Percentiles rank a stretch among this genome's conserved stretches.
Conservation (phyloP, 2,113 vertebrate genomes). For the Aramus guarauna region DNA sequence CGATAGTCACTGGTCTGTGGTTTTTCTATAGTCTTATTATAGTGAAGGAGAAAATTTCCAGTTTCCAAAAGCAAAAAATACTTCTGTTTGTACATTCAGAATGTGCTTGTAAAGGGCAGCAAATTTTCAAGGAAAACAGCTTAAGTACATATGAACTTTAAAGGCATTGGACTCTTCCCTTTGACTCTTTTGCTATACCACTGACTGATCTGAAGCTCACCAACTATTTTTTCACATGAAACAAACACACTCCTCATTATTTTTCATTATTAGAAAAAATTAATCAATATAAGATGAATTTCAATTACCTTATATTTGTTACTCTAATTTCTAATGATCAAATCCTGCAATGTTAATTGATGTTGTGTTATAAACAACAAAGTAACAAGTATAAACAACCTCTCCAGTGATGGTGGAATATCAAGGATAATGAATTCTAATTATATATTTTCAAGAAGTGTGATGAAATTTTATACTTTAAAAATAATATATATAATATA, state of each 20-base stretch:
- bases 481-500: background rate
- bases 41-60: background rate
- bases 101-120: background rate
- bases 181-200: background rate
- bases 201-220: background rate
- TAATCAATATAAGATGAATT: background rate
- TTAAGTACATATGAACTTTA: background rate
- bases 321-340: background rate
- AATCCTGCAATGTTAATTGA: background rate
- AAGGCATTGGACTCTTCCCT: background rate
- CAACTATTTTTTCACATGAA: background rate
- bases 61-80: background rate
- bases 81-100: background rate
- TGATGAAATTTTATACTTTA: background rate
- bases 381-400: too few relatives aligned
- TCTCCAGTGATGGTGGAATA: background rate
- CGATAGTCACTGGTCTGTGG: background rate
- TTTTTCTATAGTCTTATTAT: background rate
- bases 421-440: background rate
- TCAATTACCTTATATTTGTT: background rate
- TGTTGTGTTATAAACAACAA: background rate
- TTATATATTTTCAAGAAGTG: background rate
- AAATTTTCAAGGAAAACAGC: background rate
- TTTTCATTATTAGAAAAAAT: background rate
- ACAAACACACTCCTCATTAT: background rate